Percentiles rank a stretch among this genome's conserved stretches.
These are phyloP conservation scores for Drosophila mimica DNA, from an alignment of 2,888 invertebrate genomes.

Conservation along the genomic window DNA sequence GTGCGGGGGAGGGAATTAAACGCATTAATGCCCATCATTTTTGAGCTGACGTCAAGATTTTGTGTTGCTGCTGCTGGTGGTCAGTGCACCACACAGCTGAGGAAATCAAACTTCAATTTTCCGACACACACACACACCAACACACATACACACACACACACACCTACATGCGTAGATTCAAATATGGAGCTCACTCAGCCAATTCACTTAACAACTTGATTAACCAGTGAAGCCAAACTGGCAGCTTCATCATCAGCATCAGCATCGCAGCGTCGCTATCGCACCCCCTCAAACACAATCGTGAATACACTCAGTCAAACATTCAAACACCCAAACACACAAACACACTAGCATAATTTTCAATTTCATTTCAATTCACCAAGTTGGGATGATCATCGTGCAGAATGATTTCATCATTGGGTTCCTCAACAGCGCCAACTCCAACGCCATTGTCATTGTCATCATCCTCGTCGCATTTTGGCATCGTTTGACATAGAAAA, in stretches of 20 bases:
- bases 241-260: conserved; percentile 56
- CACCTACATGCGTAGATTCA: background rate
- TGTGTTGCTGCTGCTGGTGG: conserved; percentile 1
- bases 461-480: conserved; percentile 43
- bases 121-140: background rate
- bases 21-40: conserved; percentile 7
- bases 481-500: conserved; percentile 60
- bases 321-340: conserved; percentile 17
- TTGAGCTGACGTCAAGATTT: conserved; percentile 8
- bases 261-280: background rate
- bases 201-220: conserved; percentile 80
- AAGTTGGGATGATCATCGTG: conserved; percentile 37
- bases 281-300: background rate
- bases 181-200: conserved; percentile 43
- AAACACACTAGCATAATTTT: conserved; percentile 63
- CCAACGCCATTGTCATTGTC: conserved; percentile 57
- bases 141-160: background rate
- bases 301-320: conserved; percentile 24
- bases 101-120: conserved; percentile 1
- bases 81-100: background rate
- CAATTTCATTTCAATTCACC: conserved; percentile 82
- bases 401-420: conserved; percentile 42
- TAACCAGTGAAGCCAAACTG: conserved; percentile 46
- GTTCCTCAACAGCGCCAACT: conserved; percentile 22
- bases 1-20: background rate